These are phyloP conservation scores for Drosophila anceps DNA, from an alignment of 2,888 invertebrate genomes.

Conservation along the genomic window DNA sequence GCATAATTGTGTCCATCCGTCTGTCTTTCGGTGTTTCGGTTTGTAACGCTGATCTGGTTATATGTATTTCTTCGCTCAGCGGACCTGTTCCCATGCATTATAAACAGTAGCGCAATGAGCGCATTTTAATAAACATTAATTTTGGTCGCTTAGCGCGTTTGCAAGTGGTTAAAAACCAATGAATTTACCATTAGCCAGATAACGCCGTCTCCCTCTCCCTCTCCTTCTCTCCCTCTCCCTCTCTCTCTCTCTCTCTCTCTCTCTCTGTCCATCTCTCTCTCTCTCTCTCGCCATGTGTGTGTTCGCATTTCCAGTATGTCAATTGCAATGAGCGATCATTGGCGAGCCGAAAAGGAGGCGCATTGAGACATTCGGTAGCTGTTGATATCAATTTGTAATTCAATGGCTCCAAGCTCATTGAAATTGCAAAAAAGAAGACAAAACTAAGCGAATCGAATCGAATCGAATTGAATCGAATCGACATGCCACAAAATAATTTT, in stretches of 20 bases:
- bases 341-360: constrained; percentile 10
- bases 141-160: constrained; percentile 25
- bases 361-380: constrained; percentile 20
- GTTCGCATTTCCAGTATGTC: constrained; percentile 15
- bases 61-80: neutral
- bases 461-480: constrained; percentile 2
- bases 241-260: neutral
- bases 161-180: constrained; percentile 35
- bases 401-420: constrained; percentile 32
- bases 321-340: constrained; percentile 18
- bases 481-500: constrained; percentile 9
- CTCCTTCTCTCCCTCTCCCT: neutral
- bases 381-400: constrained; percentile 42
- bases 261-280: neutral
- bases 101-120: constrained; percentile 18
- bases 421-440: constrained; percentile 27
- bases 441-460: constrained; percentile 14
- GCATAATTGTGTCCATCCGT: neutral
- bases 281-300: neutral
- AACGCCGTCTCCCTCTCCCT: neutral
- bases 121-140: constrained; percentile 16
- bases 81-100: constrained; percentile 14
- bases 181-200: constrained; percentile 30
- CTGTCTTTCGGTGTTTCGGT: constrained; percentile 11
- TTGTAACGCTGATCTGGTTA: constrained; percentile 15